These are phyloP conservation scores for Mythimna albipuncta DNA, from an alignment of 2,888 invertebrate species.

Conservation along the genomic window DNA sequence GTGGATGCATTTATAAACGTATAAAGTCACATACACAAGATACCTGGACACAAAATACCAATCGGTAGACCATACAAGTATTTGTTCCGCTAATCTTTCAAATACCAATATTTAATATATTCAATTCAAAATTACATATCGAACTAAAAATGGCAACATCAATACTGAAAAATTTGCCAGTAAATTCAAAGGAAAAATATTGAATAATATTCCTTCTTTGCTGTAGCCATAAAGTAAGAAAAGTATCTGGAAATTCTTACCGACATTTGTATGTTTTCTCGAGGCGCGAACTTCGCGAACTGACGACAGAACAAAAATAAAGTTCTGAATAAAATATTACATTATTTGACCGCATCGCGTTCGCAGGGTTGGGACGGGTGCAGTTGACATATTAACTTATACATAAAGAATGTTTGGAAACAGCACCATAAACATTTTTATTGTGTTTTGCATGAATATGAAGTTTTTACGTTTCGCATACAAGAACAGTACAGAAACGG, in stretches of 20 bases:
- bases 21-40: too few relatives aligned
- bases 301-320: slow-evolving; percentile 69
- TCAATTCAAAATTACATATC: background rate
- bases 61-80: too few relatives aligned
- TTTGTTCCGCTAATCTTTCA: too few relatives aligned
- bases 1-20: too few relatives aligned
- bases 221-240: slow-evolving; percentile 49
- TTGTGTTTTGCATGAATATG: slow-evolving; percentile 44
- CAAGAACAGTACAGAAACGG: background rate
- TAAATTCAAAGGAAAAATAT: slow-evolving; percentile 47
- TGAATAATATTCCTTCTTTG: slow-evolving; percentile 37
- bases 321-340: slow-evolving; percentile 75
- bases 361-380: slow-evolving; percentile 60
- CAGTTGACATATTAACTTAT: slow-evolving; percentile 65
- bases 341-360: slow-evolving; percentile 69
- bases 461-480: slow-evolving; percentile 41
- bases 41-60: too few relatives aligned
- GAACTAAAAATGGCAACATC: background rate
- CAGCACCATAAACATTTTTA: slow-evolving; percentile 53
- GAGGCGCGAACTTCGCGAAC: slow-evolving; percentile 53
- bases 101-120: background rate
- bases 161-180: slow-evolving; percentile 14
- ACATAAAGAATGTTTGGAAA: slow-evolving; percentile 58
- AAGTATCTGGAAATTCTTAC: slow-evolving; percentile 55
- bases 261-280: slow-evolving; percentile 62